Conservation (phyloP, 2,113 vertebrate species). For the Scomber colias region DNA sequence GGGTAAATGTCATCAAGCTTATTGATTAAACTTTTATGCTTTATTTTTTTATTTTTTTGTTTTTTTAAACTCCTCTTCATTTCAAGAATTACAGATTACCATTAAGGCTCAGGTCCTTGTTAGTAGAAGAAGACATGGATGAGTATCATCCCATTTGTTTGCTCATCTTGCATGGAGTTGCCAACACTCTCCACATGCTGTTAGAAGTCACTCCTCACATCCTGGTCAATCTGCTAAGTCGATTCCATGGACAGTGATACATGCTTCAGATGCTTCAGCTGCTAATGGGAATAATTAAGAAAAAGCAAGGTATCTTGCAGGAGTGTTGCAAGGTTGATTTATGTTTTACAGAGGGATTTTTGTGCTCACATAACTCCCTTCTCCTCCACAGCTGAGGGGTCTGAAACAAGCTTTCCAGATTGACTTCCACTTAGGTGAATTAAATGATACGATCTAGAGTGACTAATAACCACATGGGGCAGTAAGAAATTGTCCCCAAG, state of each 20-base stretch:
- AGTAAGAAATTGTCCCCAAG: conserved; percentile 47
- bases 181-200: conserved; percentile 34
- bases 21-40: conserved; percentile 29
- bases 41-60: conserved; percentile 7
- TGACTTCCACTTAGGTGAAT: conserved; percentile 71
- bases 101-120: conserved; percentile 8
- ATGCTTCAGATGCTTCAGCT: conserved; percentile 67
- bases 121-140: conserved; percentile 20
- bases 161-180: not conserved
- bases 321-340: conserved; percentile 62
- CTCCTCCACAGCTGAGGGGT: conserved; percentile 19
- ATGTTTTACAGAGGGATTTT: conserved; percentile 60
- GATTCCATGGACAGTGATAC: conserved; percentile 79
- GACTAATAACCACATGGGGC: conserved; percentile 63
- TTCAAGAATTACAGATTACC: conserved; percentile 32
- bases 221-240: conserved; percentile 67
- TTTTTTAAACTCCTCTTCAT: conserved; percentile 19
- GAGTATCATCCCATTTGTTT: conserved; percentile 38
- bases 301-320: conserved; percentile 64
- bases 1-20: conserved; percentile 25
- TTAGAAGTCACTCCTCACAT: conserved; percentile 63
- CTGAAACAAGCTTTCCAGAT: conserved; percentile 47
- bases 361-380: conserved; percentile 39
- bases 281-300: conserved; percentile 81
- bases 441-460: conserved; percentile 58